Conservation (phyloP, 2,888 invertebrate species). For the Caradrina kadenii region DNA sequence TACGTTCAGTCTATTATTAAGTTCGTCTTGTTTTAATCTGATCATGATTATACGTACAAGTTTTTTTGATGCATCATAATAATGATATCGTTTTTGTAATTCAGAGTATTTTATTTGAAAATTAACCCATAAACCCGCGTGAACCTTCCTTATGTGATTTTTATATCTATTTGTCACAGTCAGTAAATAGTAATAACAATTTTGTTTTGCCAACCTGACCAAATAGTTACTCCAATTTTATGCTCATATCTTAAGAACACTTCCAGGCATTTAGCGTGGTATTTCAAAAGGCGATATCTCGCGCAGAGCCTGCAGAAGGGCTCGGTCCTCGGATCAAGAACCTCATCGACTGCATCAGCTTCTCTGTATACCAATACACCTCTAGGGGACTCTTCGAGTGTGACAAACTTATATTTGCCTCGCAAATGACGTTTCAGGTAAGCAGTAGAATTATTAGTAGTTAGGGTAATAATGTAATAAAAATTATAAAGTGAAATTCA, state of each 20-base stretch:
- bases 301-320: slow-evolving; percentile 95
- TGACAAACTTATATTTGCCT: slow-evolving; percentile 98
- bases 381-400: slow-evolving; percentile 98
- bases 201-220: no score
- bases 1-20: not conserved
- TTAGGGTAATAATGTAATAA: no score
- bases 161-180: no score
- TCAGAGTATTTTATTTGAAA: no score
- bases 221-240: no score
- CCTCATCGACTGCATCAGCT: slow-evolving; percentile 98
- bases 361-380: slow-evolving; percentile 98
- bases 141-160: no score
- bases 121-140: no score
- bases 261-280: slow-evolving; percentile 98
- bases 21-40: not conserved
- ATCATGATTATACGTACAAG: no score
- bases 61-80: no score
- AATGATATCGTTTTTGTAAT: no score
- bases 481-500: no score
- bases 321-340: slow-evolving; percentile 95
- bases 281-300: slow-evolving; percentile 98
- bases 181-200: not conserved
- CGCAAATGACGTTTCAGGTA: slow-evolving; percentile 99
- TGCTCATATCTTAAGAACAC: slow-evolving; percentile 6
- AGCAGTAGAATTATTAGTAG: not conserved